Evolutionary conservation across 2,797 vertebrate species (phyloP), one percentile per base, ranked within the genome.

Genomic region (Acridotheres tristis): DNA sequence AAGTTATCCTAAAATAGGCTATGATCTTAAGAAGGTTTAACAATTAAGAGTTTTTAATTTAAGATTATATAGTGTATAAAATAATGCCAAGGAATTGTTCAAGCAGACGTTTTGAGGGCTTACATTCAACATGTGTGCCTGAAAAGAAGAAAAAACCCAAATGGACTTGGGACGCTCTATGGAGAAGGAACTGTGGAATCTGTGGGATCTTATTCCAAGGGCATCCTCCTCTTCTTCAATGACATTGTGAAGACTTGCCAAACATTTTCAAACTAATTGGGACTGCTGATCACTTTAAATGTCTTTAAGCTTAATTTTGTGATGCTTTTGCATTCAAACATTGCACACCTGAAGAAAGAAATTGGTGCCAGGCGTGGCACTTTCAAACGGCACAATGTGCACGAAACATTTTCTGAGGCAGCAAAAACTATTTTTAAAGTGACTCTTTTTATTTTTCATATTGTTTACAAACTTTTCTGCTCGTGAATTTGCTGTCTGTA

Each of bases 331-430:
- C 34, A 47, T 16, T 30, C 47, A 58, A 81, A 32, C 11, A 58
- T 23, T 27, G n/a, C 26, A 23, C 23, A 71, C 9, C n/a, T 72
- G 38, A 82, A 83, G 21, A 23, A 42, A 62, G 3, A 42, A 32
- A 29, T 0, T 40, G 13, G 29, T 32, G 38, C 20, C 55, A 65
- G 34, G 65, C 62, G 25, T 0, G 0, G 54, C 22, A 14, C 22
- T 7, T 78, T 79, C 38, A 40, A 90, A 78, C 73, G 66, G 74
- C 18, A 50, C 29, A 25, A 40, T 4, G 16, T 27, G 36, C 58
- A 27, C 1, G 0, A 36, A 29, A 50, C 0, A 0, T 32, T 82
- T 88, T 42, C 50, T 47, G 40, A 83, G 75, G 43, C 13, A 51
- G 20, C 3, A 38, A 36, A 65, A 75, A 16, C 3, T 0, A 38